These are phyloP conservation scores for Diadema setosum DNA, from an alignment of 35 echinoderm and acorn worm species.

Conservation along the genomic window DNA sequence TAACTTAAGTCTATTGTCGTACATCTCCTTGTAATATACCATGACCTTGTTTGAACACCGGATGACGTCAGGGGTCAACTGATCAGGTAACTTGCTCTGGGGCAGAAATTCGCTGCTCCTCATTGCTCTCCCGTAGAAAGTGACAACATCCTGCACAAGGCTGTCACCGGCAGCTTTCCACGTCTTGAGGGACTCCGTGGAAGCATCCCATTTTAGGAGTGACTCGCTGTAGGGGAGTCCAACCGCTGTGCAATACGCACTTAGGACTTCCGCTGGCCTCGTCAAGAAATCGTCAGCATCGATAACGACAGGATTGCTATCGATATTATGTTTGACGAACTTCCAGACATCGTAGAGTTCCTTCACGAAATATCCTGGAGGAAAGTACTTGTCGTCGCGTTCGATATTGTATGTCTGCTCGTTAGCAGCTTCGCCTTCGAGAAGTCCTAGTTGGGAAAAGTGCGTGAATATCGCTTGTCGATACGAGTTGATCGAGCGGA, in stretches of 20 bases:
- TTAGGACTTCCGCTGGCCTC: background rate
- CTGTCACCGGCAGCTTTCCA: background rate
- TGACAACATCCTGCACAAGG: background rate
- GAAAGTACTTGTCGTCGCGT: background rate
- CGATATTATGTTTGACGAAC: background rate
- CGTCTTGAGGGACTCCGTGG: background rate
- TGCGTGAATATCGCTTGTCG: background rate
- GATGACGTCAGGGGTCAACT: background rate
- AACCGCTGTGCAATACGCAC: background rate
- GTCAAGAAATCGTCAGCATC: background rate
- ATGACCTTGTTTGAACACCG: background rate
- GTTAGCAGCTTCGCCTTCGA: background rate
- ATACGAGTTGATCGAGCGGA: background rate
- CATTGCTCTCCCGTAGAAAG: background rate
- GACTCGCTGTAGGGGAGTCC: background rate
- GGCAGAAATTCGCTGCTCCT: background rate
- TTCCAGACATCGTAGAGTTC: conserved; percentile 7
- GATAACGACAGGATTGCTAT: background rate
- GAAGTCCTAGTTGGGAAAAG: background rate
- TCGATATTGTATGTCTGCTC: background rate
- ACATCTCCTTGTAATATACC: conserved; percentile 10
- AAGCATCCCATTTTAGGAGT: background rate
- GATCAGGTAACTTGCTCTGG: background rate
- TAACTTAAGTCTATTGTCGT: background rate
- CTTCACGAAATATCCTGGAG: background rate